Conservation (phyloP, 1,140 invertebrate genomes). For the Stratiolaelaps scimitus region DNA sequence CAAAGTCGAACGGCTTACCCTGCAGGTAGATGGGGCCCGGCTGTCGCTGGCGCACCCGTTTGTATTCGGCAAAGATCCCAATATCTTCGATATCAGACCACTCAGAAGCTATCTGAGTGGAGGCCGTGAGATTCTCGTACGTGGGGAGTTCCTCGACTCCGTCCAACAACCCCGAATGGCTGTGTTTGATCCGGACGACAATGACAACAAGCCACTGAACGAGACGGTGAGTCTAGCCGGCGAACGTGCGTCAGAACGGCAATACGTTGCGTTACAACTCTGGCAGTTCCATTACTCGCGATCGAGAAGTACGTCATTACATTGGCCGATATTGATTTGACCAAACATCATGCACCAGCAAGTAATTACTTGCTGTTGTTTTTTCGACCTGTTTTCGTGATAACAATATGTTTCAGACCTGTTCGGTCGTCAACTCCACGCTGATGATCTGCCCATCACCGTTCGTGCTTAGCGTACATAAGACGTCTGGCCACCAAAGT, state of each 20-base stretch:
- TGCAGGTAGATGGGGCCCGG: slow-evolving; percentile 71
- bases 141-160: slow-evolving; percentile 76
- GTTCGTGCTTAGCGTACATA: slow-evolving; percentile 44
- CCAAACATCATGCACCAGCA: no score
- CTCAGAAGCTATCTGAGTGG: slow-evolving; percentile 46
- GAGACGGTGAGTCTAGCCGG: slow-evolving; percentile 33
- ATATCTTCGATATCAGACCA: slow-evolving; percentile 48
- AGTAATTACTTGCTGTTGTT: no score
- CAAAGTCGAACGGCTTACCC: slow-evolving; percentile 47
- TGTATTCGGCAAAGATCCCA: slow-evolving; percentile 82
- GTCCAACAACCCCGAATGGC: slow-evolving; percentile 82
- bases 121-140: slow-evolving; percentile 79
- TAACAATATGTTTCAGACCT: slow-evolving; percentile 40
- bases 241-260: no score
- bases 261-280: no score
- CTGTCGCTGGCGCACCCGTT: slow-evolving; percentile 58
- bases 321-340: no score
- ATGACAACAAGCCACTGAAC: slow-evolving; percentile 34
- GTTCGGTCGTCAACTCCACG: slow-evolving; percentile 66
- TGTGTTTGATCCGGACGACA: slow-evolving; percentile 53
- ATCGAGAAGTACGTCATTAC: no score
- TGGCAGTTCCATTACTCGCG: no score
- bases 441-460: slow-evolving; percentile 91
- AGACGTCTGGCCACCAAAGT: slow-evolving; percentile 1
- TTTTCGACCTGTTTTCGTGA: no score